These are phyloP conservation scores for Ursus arctos DNA, from an alignment of 2,113 vertebrate species.

Conservation along the genomic window DNA sequence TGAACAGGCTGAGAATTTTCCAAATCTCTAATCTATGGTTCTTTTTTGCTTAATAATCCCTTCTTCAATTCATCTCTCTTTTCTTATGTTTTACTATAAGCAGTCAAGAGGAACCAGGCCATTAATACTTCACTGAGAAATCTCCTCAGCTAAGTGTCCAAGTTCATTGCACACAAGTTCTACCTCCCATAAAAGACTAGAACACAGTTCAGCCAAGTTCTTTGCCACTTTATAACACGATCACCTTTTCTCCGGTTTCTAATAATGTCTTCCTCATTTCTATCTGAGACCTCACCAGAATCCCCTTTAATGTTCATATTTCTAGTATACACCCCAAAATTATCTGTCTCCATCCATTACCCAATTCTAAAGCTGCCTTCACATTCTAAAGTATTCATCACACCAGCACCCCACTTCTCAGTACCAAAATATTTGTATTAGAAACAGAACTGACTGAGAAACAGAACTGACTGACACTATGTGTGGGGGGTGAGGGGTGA, in stretches of 20 bases:
- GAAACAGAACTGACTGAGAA: not conserved
- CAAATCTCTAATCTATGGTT: not conserved
- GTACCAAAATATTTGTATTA: not conserved
- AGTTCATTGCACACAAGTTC: not conserved
- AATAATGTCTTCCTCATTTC: not conserved
- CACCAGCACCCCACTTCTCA: not conserved
- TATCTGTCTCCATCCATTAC: not conserved
- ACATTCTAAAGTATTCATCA: not conserved
- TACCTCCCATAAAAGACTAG: not conserved
- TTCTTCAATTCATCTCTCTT: not conserved
- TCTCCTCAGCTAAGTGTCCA: not conserved
- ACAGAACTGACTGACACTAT: not conserved
- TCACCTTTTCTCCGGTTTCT: not conserved
- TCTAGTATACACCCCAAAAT: not conserved
- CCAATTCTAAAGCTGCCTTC: not conserved
- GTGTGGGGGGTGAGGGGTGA: not conserved
- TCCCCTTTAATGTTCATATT: not conserved
- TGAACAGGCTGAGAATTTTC: not conserved
- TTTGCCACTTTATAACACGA: not conserved
- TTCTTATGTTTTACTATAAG: not conserved
- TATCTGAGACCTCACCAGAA: not conserved
- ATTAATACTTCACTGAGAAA: not conserved
- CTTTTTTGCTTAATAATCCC: slow-evolving; percentile 8
- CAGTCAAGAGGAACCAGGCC: not conserved
- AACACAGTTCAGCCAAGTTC: not conserved